These are phyloP conservation scores for Odiellus spinosus DNA, from an alignment of 2,888 invertebrate species.

Conservation along the genomic window DNA sequence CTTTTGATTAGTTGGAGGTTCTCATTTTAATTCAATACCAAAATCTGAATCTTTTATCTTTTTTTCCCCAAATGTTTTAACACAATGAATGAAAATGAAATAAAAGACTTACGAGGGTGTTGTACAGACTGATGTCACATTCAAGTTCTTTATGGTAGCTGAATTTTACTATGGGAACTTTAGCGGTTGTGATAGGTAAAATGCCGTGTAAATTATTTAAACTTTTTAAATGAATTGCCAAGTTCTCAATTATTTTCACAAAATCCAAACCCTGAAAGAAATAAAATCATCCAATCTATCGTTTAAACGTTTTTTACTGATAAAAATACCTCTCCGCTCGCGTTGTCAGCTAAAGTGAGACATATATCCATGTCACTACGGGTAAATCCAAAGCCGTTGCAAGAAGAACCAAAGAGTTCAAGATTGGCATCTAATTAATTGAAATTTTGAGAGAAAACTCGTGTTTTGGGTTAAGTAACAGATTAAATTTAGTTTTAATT, in stretches of 20 bases:
- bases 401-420: constrained; percentile 40
- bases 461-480: no score
- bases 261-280: constrained; percentile 27
- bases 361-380: constrained; percentile 43
- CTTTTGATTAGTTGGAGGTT: no score
- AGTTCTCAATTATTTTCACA: constrained; percentile 28
- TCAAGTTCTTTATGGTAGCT: constrained; percentile 30
- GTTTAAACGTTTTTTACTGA: no score
- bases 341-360: constrained; percentile 34
- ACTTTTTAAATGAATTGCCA: constrained; percentile 29
- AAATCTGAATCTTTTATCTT: no score
- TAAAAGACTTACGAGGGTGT: constrained; percentile 35
- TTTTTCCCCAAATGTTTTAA: no score
- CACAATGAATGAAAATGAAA: no score
- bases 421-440: constrained; percentile 33
- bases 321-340: constrained; percentile 27
- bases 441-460: no score
- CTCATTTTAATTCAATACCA: no score
- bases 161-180: constrained; percentile 46
- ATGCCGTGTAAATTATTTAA: constrained; percentile 30
- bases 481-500: no score
- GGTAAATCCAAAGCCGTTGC: constrained; percentile 41
- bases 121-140: constrained; percentile 44
- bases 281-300: constrained; percentile 3
- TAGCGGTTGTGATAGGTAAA: constrained; percentile 38